Evolutionary conservation across 1,140 invertebrate genomes (phyloP).

Genomic region (Parasteatoda tepidariorum): DNA sequence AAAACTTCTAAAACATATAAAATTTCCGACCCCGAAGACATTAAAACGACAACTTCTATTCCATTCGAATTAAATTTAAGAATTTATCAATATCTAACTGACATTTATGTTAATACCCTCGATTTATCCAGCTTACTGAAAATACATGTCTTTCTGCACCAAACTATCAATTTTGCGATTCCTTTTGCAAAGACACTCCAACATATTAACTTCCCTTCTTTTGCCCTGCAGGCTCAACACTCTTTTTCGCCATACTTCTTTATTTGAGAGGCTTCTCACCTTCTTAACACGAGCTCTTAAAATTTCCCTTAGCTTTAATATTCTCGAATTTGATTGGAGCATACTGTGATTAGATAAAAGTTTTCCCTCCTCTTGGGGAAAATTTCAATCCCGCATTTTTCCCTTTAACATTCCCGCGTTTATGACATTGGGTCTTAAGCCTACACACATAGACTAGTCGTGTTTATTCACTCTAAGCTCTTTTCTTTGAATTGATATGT

Average conservation of each 20-base stretch:
- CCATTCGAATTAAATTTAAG: too few species aligned
- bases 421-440: neutral
- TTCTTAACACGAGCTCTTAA: neutral
- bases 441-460: neutral
- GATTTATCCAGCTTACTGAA: too few species aligned
- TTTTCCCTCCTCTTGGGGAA: neutral
- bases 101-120: too few species aligned
- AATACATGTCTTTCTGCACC: too few species aligned
- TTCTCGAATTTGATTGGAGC: neutral
- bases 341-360: neutral
- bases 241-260: neutral
- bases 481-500: neutral
- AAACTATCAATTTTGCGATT: neutral
- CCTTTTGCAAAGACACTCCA: neutral
- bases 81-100: too few species aligned
- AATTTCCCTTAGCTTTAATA: neutral
- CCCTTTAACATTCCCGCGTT: too few species aligned
- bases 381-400: neutral
- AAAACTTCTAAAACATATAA: too few species aligned
- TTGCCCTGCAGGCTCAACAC: neutral
- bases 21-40: too few species aligned
- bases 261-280: neutral
- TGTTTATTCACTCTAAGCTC: neutral
- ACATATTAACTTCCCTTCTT: neutral
- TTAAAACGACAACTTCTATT: too few species aligned